Evolutionary conservation across 2,888 invertebrate species (phyloP).

Genomic region (Eristalis arbustorum): DNA sequence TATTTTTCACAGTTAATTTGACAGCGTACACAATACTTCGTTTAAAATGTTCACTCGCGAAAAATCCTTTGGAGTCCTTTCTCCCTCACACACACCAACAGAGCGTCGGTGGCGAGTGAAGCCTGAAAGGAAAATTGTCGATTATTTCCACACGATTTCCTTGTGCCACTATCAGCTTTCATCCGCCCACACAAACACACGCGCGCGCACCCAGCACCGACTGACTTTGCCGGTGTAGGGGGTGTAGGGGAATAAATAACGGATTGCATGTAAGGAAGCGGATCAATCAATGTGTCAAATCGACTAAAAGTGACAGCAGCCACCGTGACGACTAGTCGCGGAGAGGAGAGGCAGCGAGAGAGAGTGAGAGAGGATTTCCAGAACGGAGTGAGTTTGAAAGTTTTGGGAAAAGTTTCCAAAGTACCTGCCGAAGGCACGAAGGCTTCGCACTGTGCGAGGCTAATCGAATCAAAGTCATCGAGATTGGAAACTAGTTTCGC

Average conservation of each 20-base stretch:
- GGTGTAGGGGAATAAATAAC: slow-evolving; percentile 42
- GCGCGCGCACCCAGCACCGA: slow-evolving; percentile 8
- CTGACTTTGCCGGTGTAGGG: not conserved
- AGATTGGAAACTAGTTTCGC: not conserved
- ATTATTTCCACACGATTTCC: slow-evolving; percentile 71
- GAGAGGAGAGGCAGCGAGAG: not conserved
- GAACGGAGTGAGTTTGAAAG: slow-evolving; percentile 2
- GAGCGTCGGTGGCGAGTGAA: slow-evolving; percentile 26
- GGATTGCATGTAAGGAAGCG: slow-evolving; percentile 69
- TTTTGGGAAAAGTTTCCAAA: slow-evolving; percentile 4
- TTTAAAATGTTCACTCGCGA: slow-evolving; percentile 57
- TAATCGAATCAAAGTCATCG: not conserved
- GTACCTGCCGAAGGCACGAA: not conserved
- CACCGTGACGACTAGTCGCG: not conserved
- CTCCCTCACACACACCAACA: not conserved
- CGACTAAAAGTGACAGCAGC: slow-evolving; percentile 72
- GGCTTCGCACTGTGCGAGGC: not conserved
- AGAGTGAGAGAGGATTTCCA: not conserved
- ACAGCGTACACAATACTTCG: slow-evolving; percentile 70
- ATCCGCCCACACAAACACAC: slow-evolving; percentile 3
- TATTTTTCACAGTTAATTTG: slow-evolving; percentile 71
- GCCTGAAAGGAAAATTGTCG: slow-evolving; percentile 67
- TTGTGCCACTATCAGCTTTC: slow-evolving; percentile 62
- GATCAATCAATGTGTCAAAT: slow-evolving; percentile 76
- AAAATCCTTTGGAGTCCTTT: slow-evolving; percentile 33